Evolutionary conservation across 1,140 invertebrate genomes (phyloP), one percentile per base, ranked within the genome.

Genomic region (Drosophila seguyi): DNA sequence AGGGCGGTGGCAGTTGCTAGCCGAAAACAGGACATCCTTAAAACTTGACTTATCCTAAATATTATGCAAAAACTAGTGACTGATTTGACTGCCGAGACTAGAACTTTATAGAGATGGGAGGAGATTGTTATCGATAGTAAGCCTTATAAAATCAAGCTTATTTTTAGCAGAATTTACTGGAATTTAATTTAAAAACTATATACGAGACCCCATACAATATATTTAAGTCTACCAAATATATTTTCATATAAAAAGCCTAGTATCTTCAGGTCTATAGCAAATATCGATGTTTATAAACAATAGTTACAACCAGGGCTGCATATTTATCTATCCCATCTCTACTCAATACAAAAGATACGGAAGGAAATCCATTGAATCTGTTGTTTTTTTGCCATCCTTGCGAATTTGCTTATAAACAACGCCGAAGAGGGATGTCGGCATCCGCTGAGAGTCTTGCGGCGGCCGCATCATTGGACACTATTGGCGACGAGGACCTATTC

Each of bases 401-500:
- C 34, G 13, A 39, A 47, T 47, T 71, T 58, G 27, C 36, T 60
- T 48, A 44, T 44, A 44, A 66, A 57, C 48, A 68, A 69, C 44
- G 29, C 18, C 8, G 34, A 1, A 36, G 6, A 50, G 44, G 50
- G 44, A 87, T 88, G 80, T 69, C 79, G n/a, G 36, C 65, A 6
- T 53, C 75, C 14, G 45, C 71, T 29, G 82, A 87, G 11, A 67
- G 59, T 57, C 48, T 86, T n/a, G 65, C 71, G 0, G 75, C 73
- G 25, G 74, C 75, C 6, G 81, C 75, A 16, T 20, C 63, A 4
- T 34, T 90, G 29, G 91, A 92, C 48, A 92, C 90, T 63, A 90
- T 90, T 47, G 91, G 73, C 5, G 88, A 92, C 1, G 91, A 92
- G 38, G 91, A 92, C 50, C 36, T 92, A 3, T 79, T 92, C 16